Evolutionary conservation across 2,797 vertebrate genomes (phyloP).

Genomic region (Pseudochirops corinnae): DNA sequence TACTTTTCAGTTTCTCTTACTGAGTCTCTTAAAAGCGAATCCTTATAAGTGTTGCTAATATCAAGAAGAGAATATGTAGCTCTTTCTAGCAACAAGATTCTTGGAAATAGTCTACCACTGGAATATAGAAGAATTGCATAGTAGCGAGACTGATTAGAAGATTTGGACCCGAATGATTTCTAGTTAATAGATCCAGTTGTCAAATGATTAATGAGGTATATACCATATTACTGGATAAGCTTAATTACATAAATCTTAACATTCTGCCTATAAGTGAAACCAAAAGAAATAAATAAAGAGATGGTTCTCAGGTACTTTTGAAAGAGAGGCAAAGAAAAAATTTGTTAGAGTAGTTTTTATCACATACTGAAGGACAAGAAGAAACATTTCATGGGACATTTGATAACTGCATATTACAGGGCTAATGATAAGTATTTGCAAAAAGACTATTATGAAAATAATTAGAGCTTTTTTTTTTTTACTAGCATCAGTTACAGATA

Average conservation of each 20-base stretch:
- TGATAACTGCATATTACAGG: neutral
- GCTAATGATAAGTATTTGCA: neutral
- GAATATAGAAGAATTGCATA: neutral
- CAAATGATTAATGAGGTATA: neutral
- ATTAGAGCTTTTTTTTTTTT: neutral
- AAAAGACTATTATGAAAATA: neutral
- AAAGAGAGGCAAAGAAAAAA: neutral
- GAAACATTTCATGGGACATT: neutral
- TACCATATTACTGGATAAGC: neutral
- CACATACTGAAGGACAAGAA: neutral
- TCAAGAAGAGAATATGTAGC: slow-evolving; percentile 2
- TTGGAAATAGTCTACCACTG: neutral
- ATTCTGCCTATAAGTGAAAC: neutral
- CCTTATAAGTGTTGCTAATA: neutral
- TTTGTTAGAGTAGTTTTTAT: neutral
- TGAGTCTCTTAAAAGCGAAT: neutral
- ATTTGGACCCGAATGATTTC: slow-evolving; percentile 37
- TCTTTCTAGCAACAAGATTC: slow-evolving; percentile 17
- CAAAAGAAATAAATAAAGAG: neutral
- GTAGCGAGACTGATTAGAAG: neutral
- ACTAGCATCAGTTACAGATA: neutral
- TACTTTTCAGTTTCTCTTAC: neutral
- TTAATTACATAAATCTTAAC: neutral
- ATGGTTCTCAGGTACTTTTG: neutral
- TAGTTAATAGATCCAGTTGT: neutral